Base-by-base conservation (phyloP, 2,797 vertebrate genomes). In the Anolis apletophallus region DNA sequence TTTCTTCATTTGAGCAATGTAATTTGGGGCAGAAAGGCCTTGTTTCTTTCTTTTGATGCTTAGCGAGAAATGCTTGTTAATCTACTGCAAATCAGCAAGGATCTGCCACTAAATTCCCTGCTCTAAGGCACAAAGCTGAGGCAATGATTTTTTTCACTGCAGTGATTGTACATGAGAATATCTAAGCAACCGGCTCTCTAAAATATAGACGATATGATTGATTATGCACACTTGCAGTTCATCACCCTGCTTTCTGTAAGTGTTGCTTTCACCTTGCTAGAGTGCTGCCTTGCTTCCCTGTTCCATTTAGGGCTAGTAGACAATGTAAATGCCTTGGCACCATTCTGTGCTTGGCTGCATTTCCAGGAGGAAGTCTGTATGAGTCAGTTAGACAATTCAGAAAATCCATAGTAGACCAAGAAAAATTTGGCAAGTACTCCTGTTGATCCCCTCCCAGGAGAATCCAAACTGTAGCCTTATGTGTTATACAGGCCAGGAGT, bases 281-380 rank as follows among this genome's bases (percentile, higher is more conserved):
- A 5, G 12, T 1, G 34, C 46, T 50, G 16, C 55, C 34, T 74
- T 61, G 55, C 10, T 12, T n/a, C 29, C 61, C 36, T 64, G 29
- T 26, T 75, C 81, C 26, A 50, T 19, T 83, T 64, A 74, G 23
- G 54, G 54, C 54, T 74, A 12, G 32, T 12, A 46, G 71, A 23
- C 36, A 83, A 32, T 55, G 73, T 83, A 40, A 57, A 50, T 14
- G 10, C 19, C 81, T 75, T 83, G 81, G 71, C 71, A 64, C 26
- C 11, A 5, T 61, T 50, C 36, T 74, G 29, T 21, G 55, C 40
- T 40, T 74, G 55, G 71, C 55, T 61, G 71, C 29, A n/a, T 21
- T 57, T 61, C 36, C 23, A 29, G 52, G 55, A 83, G 69, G 81
- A 83, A 40, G 54, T 17, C 13, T 34, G 17, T 54, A n/a, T 83